Percentiles rank a stretch among this genome's conserved stretches.
These are phyloP conservation scores for Dolichopus griseipennis DNA, from an alignment of 2,888 invertebrate species.

Conservation along the genomic window DNA sequence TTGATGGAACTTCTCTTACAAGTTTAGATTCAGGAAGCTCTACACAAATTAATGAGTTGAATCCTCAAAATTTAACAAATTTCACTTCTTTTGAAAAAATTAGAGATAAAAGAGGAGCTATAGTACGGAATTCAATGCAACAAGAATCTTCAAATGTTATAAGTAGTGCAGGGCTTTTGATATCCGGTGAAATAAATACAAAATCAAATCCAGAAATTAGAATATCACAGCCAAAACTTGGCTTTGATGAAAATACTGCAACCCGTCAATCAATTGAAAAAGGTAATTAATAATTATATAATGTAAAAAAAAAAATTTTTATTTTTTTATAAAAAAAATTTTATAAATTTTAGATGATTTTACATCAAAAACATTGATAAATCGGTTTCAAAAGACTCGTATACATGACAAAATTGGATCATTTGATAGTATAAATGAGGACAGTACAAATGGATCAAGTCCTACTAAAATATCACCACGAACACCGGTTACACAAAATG, in stretches of 20 bases:
- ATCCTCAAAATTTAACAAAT: slow-evolving; percentile 34
- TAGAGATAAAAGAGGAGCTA: slow-evolving; percentile 53
- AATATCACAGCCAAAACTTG: slow-evolving; percentile 9
- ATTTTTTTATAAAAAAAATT: background rate
- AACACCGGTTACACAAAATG: slow-evolving; percentile 83
- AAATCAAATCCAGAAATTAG: slow-evolving; percentile 20
- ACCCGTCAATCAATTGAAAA: background rate
- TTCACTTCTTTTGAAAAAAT: slow-evolving; percentile 51
- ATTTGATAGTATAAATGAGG: background rate
- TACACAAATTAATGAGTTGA: slow-evolving; percentile 23
- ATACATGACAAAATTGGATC: background rate
- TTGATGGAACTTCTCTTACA: slow-evolving; percentile 42
- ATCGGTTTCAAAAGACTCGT: background rate
- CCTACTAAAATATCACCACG: slow-evolving; percentile 56
- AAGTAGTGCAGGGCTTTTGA: slow-evolving; percentile 49
- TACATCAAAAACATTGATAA: background rate
- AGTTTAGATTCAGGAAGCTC: slow-evolving; percentile 40
- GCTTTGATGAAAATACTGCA: background rate
- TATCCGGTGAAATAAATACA: slow-evolving; percentile 39
- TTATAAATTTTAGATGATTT: background rate
- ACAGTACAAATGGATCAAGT: background rate
- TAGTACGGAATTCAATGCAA: slow-evolving; percentile 50
- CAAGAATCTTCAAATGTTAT: slow-evolving; percentile 37
- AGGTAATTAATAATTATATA: background rate
- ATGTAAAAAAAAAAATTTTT: background rate